Evolutionary conservation across 2,113 vertebrate species (phyloP).

Genomic region (Eurypyga helias): DNA sequence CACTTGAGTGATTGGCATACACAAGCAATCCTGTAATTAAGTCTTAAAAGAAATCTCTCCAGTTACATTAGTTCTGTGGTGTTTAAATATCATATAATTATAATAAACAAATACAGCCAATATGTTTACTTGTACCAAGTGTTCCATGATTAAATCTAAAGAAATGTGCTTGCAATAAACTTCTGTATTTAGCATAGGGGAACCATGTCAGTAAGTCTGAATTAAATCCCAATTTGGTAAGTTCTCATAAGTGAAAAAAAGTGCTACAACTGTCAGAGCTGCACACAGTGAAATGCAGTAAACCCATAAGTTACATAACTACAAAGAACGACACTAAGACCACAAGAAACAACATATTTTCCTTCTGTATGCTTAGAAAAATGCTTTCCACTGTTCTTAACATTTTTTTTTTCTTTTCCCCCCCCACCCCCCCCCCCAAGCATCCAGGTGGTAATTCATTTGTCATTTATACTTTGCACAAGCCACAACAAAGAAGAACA

Average conservation of each 20-base stretch:
- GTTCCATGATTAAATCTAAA: constrained; percentile 5
- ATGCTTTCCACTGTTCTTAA: background rate
- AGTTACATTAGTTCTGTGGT: background rate
- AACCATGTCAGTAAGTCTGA: constrained; percentile 26
- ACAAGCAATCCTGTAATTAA: background rate
- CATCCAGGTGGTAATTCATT: background rate
- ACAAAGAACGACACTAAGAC: background rate
- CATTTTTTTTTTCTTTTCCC: background rate
- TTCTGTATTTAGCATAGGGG: constrained; percentile 2
- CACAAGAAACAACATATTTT: background rate
- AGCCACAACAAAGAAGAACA: background rate
- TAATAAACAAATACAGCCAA: constrained; percentile 9
- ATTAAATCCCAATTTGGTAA: constrained; percentile 36
- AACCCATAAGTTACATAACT: background rate
- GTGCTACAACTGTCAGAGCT: background rate
- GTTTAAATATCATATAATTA: constrained; percentile 1
- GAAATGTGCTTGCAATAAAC: constrained; percentile 5
- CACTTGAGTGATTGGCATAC: background rate
- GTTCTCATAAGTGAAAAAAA: constrained; percentile 8
- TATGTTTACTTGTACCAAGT: background rate
- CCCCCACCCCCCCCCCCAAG: background rate
- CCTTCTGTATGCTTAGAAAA: background rate
- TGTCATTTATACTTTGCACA: background rate
- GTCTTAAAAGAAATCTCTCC: background rate
- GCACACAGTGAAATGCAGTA: background rate